Evolutionary conservation across 92 coral and sea anemone genomes (phyloP).

Genomic region (Bergia puertoricense): DNA sequence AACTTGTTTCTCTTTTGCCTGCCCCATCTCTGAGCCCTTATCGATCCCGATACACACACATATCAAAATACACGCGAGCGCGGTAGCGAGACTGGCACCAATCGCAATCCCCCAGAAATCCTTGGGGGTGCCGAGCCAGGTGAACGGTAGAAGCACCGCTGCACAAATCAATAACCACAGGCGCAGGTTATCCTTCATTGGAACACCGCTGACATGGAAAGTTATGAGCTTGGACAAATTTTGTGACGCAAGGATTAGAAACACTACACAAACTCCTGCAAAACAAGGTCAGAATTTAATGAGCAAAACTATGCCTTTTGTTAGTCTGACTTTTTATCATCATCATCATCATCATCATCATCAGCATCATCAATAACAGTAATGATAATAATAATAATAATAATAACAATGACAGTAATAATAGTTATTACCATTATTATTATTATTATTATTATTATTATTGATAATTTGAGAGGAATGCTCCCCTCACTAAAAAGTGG

Average conservation of each 20-base stretch:
- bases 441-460: too few relatives aligned
- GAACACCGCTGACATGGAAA: constrained; percentile 53
- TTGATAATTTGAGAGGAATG: too few relatives aligned
- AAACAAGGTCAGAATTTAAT: neutral
- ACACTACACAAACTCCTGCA: constrained; percentile 88
- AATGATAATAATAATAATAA: too few relatives aligned
- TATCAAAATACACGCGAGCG: constrained; percentile 82
- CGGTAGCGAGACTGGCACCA: constrained; percentile 87
- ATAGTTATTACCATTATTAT: too few relatives aligned
- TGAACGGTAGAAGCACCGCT: constrained; percentile 75
- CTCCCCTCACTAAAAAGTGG: too few relatives aligned
- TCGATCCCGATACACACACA: constrained; percentile 76
- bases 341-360: too few relatives aligned
- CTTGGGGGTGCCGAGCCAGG: constrained; percentile 97
- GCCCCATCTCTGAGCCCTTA: constrained; percentile 57
- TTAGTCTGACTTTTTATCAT: too few relatives aligned
- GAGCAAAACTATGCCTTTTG: neutral
- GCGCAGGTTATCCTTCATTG: constrained; percentile 63
- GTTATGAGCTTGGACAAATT: constrained; percentile 72
- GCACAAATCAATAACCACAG: constrained; percentile 84
- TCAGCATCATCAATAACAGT: too few relatives aligned
- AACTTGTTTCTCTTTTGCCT: constrained; percentile 58
- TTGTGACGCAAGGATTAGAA: constrained; percentile 85
- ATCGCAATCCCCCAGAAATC: constrained; percentile 96
- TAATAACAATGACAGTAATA: too few relatives aligned